Evolutionary conservation across 1,140 invertebrate species (phyloP).

Genomic region (Coptotermes formosanus): DNA sequence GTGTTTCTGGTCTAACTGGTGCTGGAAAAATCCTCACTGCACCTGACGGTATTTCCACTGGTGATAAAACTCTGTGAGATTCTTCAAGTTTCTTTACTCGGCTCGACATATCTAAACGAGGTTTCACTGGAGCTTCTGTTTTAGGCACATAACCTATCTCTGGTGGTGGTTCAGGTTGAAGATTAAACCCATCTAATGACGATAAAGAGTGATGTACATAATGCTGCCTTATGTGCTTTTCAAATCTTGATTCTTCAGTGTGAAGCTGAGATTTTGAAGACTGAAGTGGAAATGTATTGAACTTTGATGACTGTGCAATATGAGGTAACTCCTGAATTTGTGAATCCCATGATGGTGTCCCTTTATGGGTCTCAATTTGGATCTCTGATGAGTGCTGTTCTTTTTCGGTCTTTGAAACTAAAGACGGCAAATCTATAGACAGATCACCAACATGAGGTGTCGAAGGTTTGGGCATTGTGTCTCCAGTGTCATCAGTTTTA

Average conservation of each 20-base stretch:
- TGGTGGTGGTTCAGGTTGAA: constrained; percentile 69
- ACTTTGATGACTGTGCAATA: neutral
- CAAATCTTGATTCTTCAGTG: neutral
- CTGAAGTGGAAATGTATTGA: neutral
- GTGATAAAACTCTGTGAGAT: constrained; percentile 55
- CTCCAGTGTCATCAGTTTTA: neutral
- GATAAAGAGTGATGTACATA: constrained; percentile 27
- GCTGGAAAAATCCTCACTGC: constrained; percentile 61
- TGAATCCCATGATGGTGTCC: neutral
- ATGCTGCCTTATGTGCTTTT: neutral
- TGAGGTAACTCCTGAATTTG: neutral
- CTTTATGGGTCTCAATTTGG: neutral
- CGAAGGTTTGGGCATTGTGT: neutral
- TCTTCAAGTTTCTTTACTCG: constrained; percentile 65
- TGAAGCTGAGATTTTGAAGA: constrained; percentile 22
- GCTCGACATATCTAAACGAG: constrained; percentile 56
- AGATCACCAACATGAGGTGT: neutral
- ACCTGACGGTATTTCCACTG: constrained; percentile 60
- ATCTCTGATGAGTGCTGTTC: neutral
- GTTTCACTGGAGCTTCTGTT: constrained; percentile 44
- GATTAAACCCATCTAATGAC: constrained; percentile 52
- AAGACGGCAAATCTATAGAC: neutral
- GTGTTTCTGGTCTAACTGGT: constrained; percentile 26
- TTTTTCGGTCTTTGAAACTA: neutral
- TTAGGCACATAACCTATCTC: constrained; percentile 67